Evolutionary conservation across 2,888 invertebrate species (phyloP).

Genomic region (Hecatera dysodea): DNA sequence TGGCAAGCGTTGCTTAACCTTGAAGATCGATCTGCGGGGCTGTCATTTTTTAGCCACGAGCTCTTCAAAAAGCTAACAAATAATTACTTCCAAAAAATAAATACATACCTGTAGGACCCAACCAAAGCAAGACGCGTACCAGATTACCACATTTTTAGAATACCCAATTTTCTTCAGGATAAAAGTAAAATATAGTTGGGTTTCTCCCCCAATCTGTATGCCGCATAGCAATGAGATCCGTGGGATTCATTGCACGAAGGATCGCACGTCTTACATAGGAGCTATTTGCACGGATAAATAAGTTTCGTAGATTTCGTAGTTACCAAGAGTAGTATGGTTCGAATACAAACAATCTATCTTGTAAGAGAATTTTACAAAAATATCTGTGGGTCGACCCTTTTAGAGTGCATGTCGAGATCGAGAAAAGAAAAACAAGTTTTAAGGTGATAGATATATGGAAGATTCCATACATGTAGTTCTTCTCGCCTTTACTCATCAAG

Average conservation of each 20-base stretch:
- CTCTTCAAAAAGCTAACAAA: fast-evolving
- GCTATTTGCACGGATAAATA: conserved; percentile 59
- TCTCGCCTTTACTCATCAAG: neutral
- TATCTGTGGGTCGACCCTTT: conserved; percentile 38
- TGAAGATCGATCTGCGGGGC: too few relatives aligned
- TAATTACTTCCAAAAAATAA: neutral
- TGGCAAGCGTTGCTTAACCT: too few relatives aligned
- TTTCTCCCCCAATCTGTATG: conserved; percentile 59
- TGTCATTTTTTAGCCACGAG: too few relatives aligned
- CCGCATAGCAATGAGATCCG: conserved; percentile 62
- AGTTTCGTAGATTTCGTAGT: conserved; percentile 50
- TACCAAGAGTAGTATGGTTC: conserved; percentile 21
- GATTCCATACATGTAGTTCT: neutral
- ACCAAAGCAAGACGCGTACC: neutral
- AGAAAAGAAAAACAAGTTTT: neutral
- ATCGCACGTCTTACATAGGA: conserved; percentile 54
- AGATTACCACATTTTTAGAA: conserved; percentile 42
- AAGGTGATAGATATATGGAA: neutral
- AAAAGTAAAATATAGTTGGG: conserved; percentile 63
- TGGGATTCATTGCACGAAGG: conserved; percentile 56
- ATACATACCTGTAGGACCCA: neutral
- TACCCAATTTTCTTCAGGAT: conserved; percentile 54
- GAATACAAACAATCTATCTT: conserved; percentile 39
- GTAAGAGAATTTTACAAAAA: conserved; percentile 33
- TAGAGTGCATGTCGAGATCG: conserved; percentile 1